A percentile compares a stretch with the other conserved stretches of the same genome.
These are phyloP conservation scores for Drosophila percnosoma DNA, from an alignment of 2,888 invertebrate genomes.

Conservation along the genomic window DNA sequence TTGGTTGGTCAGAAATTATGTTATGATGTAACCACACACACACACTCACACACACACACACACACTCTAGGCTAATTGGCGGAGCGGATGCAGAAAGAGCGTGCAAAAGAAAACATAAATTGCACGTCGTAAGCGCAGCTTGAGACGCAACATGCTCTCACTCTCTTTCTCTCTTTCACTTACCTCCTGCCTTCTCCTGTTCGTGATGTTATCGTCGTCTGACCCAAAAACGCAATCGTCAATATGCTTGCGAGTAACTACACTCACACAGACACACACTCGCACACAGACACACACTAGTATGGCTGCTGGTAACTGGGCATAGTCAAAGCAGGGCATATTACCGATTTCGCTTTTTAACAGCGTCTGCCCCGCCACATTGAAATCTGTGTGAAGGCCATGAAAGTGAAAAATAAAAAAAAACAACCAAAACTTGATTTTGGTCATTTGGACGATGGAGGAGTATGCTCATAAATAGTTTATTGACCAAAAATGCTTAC, in stretches of 20 bases:
- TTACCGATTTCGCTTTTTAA: slow-evolving; percentile 63
- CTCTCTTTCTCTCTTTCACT: slow-evolving; percentile 9
- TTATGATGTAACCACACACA: slow-evolving; percentile 65
- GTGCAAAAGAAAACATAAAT: slow-evolving; percentile 68
- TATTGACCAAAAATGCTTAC: slow-evolving; percentile 71
- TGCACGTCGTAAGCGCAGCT: slow-evolving; percentile 50
- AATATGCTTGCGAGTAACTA: slow-evolving; percentile 30
- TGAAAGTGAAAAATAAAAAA: slow-evolving; percentile 70
- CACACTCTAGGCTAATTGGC: slow-evolving; percentile 65
- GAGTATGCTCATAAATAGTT: slow-evolving; percentile 66
- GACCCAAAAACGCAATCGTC: slow-evolving; percentile 53
- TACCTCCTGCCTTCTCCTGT: slow-evolving; percentile 13
- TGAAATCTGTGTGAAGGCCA: slow-evolving; percentile 78
- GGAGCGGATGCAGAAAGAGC: slow-evolving; percentile 75
- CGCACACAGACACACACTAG: not conserved
- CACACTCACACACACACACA: not conserved
- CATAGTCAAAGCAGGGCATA: slow-evolving; percentile 70
- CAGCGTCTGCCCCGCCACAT: slow-evolving; percentile 43
- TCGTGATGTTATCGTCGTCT: slow-evolving; percentile 8
- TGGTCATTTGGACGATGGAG: slow-evolving; percentile 2
- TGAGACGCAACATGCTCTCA: slow-evolving; percentile 1
- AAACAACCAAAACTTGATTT: slow-evolving; percentile 52
- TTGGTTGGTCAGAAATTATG: slow-evolving; percentile 62
- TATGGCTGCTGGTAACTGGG: slow-evolving; percentile 48
- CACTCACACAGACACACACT: not conserved